phyloP scores from a whole-genome alignment of 2,113 vertebrate genomes.

The Zingel zingel region DNA sequence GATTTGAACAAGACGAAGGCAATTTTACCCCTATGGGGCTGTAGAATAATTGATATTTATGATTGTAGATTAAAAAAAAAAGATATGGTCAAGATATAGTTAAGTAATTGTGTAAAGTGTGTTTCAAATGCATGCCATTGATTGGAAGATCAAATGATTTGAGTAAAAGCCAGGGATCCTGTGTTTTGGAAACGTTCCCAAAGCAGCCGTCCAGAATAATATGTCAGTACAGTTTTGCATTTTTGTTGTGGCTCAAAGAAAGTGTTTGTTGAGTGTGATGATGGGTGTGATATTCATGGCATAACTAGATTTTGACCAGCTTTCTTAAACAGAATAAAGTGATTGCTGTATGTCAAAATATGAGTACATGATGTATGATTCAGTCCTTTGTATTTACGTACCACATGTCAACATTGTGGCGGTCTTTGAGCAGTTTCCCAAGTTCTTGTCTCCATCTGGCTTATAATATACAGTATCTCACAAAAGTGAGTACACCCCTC shows the following conservation, averaged over 20 bases:
- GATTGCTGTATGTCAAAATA: constrained; percentile 53
- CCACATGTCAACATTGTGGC: not conserved
- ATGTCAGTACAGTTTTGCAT: constrained; percentile 1
- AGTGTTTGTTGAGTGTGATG: constrained; percentile 53
- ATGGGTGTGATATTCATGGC: constrained; percentile 56
- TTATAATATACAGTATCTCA: not conserved
- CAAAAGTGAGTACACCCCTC: no score
- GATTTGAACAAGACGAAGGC: constrained; percentile 57
- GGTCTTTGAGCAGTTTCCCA: not conserved
- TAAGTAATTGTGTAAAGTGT: constrained; percentile 55
- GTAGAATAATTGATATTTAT: constrained; percentile 78
- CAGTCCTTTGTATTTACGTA: not conserved
- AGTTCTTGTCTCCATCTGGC: not conserved
- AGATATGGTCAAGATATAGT: constrained; percentile 77
- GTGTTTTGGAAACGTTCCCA: constrained; percentile 26
- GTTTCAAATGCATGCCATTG: constrained; percentile 61
- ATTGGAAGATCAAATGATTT: constrained; percentile 28
- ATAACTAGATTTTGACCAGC: constrained; percentile 80
- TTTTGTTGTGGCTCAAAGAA: constrained; percentile 34
- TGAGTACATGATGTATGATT: constrained; percentile 32
- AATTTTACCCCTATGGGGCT: constrained; percentile 83
- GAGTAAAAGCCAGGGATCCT: constrained; percentile 10
- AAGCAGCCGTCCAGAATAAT: constrained; percentile 13
- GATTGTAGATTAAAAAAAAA: constrained; percentile 67
- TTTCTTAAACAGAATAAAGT: constrained; percentile 67